Evolutionary conservation across 2,113 vertebrate genomes (phyloP).

Genomic region (Protobothrops flavoviridis): DNA sequence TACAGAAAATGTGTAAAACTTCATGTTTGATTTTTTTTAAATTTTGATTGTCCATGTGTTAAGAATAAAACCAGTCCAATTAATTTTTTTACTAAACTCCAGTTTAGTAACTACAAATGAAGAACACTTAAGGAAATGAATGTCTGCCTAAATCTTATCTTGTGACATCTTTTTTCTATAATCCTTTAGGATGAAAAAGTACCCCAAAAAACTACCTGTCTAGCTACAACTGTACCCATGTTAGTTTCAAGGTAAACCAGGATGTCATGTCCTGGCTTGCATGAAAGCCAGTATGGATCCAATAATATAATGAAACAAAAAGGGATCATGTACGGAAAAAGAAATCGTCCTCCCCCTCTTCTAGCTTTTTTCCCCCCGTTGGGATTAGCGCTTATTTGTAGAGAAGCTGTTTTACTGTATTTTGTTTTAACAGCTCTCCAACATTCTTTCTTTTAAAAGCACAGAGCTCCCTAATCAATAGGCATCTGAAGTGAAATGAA

Average conservation of each 20-base stretch:
- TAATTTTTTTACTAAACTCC: background rate
- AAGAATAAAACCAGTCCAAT: background rate
- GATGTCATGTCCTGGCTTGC: background rate
- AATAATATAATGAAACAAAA: background rate
- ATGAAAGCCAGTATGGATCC: background rate
- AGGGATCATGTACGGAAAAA: background rate
- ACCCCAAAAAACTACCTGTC: background rate
- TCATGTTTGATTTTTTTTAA: conserved; percentile 30
- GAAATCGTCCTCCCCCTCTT: background rate
- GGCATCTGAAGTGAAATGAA: background rate
- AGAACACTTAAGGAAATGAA: background rate
- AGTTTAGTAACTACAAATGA: background rate
- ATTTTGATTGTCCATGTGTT: background rate
- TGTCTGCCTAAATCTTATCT: background rate
- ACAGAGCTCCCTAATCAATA: background rate
- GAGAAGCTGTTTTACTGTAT: background rate
- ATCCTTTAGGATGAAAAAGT: background rate
- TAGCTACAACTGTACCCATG: background rate
- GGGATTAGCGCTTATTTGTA: background rate
- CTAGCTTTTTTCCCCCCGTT: background rate
- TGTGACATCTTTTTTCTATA: background rate
- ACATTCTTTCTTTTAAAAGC: background rate
- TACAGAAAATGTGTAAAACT: conserved; percentile 31
- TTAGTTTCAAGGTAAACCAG: background rate
- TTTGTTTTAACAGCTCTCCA: background rate